Evolutionary conservation across 2,113 vertebrate genomes (phyloP).

Genomic region (Sinocyclocheilus maitianheensis): DNA sequence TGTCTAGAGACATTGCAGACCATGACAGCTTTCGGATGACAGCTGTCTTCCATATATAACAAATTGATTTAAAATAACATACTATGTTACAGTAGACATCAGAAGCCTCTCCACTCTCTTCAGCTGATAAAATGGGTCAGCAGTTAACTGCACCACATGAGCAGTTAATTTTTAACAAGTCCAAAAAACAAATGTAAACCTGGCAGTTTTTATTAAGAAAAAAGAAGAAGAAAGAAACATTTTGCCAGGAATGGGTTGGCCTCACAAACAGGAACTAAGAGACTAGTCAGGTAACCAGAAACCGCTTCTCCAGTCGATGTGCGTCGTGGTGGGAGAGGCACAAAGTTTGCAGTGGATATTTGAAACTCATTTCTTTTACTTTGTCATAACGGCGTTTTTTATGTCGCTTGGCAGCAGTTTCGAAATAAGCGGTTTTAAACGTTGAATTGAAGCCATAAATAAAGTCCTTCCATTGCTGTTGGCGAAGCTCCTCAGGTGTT

Average conservation of each 20-base stretch:
- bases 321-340: background rate
- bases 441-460: background rate
- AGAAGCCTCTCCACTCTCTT: background rate
- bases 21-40: background rate
- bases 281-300: constrained; percentile 42
- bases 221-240: background rate
- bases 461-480: background rate
- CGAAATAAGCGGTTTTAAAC: background rate
- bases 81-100: background rate
- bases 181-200: constrained; percentile 3
- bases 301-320: background rate
- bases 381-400: background rate
- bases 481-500: constrained; percentile 35
- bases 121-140: background rate
- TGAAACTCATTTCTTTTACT: background rate
- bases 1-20: background rate
- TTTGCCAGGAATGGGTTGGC: background rate
- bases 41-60: background rate
- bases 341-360: constrained; percentile 16
- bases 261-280: constrained; percentile 22
- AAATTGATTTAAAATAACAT: background rate
- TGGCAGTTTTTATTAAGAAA: background rate
- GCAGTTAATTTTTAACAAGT: constrained; percentile 21
- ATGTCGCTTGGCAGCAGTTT: background rate
- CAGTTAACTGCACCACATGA: constrained; percentile 8